Percentiles rank a stretch among this genome's conserved stretches.
Evolutionary conservation across 2,888 invertebrate genomes (phyloP).

Genomic region (Chymomyza amoena): DNA sequence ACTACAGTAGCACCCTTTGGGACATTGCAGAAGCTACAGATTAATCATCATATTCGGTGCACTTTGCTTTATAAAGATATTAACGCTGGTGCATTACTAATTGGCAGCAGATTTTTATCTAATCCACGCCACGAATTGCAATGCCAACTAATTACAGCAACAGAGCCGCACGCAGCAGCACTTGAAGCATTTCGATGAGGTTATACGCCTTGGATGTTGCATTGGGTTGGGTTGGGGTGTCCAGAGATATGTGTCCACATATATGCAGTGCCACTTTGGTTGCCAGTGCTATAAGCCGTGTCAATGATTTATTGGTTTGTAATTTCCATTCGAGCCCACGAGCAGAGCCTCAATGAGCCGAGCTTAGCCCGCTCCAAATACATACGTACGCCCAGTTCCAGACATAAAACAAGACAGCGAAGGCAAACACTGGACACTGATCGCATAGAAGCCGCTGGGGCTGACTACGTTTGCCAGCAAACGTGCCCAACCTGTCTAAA

Average conservation of each 20-base stretch:
- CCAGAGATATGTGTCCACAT: background rate
- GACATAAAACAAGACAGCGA: slow-evolving; percentile 65
- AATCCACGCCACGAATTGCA: slow-evolving; percentile 73
- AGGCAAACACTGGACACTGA: slow-evolving; percentile 68
- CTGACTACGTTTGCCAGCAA: slow-evolving; percentile 29
- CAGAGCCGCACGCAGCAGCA: background rate
- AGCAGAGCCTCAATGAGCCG: slow-evolving; percentile 60
- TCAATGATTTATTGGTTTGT: slow-evolving; percentile 70
- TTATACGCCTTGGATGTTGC: slow-evolving; percentile 1
- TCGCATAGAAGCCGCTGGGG: slow-evolving; percentile 35
- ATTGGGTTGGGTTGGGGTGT: background rate
- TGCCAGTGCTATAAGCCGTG: slow-evolving; percentile 10
- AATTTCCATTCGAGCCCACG: slow-evolving; percentile 68
- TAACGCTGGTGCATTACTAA: slow-evolving; percentile 66
- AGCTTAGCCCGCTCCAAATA: slow-evolving; percentile 37
- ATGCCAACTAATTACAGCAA: slow-evolving; percentile 68
- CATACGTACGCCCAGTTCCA: background rate
- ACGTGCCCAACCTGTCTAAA: slow-evolving; percentile 52
- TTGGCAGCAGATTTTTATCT: slow-evolving; percentile 72
- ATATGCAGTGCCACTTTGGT: slow-evolving; percentile 6
- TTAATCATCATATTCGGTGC: slow-evolving; percentile 50
- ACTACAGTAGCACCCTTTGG: background rate
- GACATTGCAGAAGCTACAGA: slow-evolving; percentile 27
- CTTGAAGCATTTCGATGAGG: slow-evolving; percentile 21
- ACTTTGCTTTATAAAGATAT: slow-evolving; percentile 60